These are phyloP conservation scores for Amblyraja radiata DNA, from an alignment of 2,797 vertebrate species.

Conservation along the genomic window DNA sequence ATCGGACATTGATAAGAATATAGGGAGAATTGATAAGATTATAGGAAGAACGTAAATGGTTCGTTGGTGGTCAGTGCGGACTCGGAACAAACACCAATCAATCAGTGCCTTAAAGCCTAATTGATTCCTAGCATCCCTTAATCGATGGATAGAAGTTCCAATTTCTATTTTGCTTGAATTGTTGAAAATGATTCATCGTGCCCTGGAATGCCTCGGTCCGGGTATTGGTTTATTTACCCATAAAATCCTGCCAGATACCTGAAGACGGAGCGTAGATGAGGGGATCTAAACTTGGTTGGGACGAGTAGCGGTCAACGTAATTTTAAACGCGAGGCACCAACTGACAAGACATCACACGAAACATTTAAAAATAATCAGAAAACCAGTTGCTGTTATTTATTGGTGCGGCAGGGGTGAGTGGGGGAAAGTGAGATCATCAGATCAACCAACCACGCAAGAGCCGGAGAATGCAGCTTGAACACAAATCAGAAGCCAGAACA, in stretches of 20 bases:
- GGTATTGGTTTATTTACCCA: too few relatives aligned
- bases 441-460: too few relatives aligned
- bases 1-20: too few relatives aligned
- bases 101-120: neutral
- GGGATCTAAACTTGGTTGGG: neutral
- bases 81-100: neutral
- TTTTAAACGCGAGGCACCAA: neutral
- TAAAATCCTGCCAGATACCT: neutral
- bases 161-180: neutral
- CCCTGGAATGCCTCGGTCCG: too few relatives aligned
- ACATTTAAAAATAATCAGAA: neutral
- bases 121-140: neutral
- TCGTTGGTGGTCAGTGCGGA: too few relatives aligned
- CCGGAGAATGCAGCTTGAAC: too few relatives aligned
- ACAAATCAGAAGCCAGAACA: too few relatives aligned
- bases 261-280: neutral
- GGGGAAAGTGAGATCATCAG: too few relatives aligned
- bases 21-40: too few relatives aligned
- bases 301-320: neutral
- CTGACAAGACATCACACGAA: neutral
- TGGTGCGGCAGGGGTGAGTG: too few relatives aligned
- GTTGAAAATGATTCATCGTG: too few relatives aligned
- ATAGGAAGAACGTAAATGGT: too few relatives aligned
- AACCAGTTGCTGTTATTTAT: neutral
- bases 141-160: neutral